Evolutionary conservation across 2,888 invertebrate genomes (phyloP).

Genomic region (Sclerodermus sp.): DNA sequence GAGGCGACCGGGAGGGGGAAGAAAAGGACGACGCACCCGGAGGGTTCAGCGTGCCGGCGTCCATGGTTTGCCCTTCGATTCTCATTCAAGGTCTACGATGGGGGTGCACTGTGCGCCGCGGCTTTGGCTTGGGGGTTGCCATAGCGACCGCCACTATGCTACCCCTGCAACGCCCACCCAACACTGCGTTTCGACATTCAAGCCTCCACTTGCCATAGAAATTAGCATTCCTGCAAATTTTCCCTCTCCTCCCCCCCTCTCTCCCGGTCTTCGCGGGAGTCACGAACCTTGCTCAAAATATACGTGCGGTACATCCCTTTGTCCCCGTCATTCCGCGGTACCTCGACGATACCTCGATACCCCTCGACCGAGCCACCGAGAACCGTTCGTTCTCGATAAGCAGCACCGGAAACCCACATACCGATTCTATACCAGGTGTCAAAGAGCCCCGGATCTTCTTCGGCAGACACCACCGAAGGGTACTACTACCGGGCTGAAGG

Average conservation of each 20-base stretch:
- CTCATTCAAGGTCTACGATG: conserved; percentile 55
- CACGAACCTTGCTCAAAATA: too few relatives aligned
- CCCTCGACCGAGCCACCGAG: too few relatives aligned
- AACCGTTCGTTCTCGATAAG: too few relatives aligned
- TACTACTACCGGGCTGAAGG: too few relatives aligned
- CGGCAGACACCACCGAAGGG: too few relatives aligned
- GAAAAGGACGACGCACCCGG: too few relatives aligned
- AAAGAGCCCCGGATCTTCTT: too few relatives aligned
- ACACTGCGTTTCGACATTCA: conserved; percentile 46
- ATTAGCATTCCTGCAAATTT: not conserved
- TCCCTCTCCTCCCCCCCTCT: not conserved
- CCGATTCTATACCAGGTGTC: too few relatives aligned
- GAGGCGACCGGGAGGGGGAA: not conserved
- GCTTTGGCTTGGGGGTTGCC: conserved; percentile 52
- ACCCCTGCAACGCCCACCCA: conserved; percentile 53
- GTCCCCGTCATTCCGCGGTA: too few relatives aligned
- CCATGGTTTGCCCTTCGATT: conserved; percentile 50
- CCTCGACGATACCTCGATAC: too few relatives aligned
- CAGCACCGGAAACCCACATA: too few relatives aligned
- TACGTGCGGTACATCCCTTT: too few relatives aligned
- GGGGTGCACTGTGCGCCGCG: conserved; percentile 52
- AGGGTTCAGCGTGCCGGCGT: not conserved
- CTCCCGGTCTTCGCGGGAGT: conserved; percentile 13
- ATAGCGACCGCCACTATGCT: conserved; percentile 57
- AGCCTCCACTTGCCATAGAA: conserved; percentile 30